Percentiles rank a stretch among this genome's conserved stretches.
phyloP scores from a whole-genome alignment of 2,888 invertebrate species.

The Callosobruchus maculatus region DNA sequence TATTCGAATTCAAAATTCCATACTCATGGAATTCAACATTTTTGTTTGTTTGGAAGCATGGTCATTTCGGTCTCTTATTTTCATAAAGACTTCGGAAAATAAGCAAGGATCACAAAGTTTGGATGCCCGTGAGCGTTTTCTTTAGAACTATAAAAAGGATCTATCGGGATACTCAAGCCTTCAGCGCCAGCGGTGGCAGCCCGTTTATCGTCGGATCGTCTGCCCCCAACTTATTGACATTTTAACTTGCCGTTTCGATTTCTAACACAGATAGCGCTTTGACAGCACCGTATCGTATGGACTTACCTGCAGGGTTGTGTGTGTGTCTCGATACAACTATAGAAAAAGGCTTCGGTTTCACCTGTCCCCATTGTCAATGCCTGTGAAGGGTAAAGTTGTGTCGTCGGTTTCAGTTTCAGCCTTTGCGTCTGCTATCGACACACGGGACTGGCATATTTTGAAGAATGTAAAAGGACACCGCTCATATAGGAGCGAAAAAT shows the following conservation, averaged over 20 bases:
- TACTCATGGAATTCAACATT: no score
- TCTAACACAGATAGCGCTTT: conserved; percentile 45
- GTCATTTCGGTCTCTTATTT: no score
- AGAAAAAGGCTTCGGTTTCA: conserved; percentile 46
- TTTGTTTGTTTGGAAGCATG: no score
- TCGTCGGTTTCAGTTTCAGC: conserved; percentile 27
- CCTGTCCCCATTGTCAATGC: conserved; percentile 41
- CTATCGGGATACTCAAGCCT: neutral
- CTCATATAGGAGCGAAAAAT: neutral
- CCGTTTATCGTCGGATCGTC: neutral
- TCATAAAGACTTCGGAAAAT: no score
- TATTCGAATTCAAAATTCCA: no score
- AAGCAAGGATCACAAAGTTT: no score
- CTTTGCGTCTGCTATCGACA: conserved; percentile 15
- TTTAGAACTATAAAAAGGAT: neutral
- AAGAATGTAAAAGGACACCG: neutral
- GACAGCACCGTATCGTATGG: conserved; percentile 33
- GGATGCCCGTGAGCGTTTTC: no score
- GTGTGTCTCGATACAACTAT: conserved; percentile 14
- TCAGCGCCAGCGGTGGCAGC: neutral
- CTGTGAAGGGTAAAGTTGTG: conserved; percentile 25
- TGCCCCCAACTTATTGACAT: conserved; percentile 46
- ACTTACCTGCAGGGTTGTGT: conserved; percentile 41
- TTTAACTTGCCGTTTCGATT: conserved; percentile 46
- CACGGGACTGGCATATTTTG: neutral